These are phyloP conservation scores for Elysia crispata DNA, from an alignment of 2,888 invertebrate genomes.

Conservation along the genomic window DNA sequence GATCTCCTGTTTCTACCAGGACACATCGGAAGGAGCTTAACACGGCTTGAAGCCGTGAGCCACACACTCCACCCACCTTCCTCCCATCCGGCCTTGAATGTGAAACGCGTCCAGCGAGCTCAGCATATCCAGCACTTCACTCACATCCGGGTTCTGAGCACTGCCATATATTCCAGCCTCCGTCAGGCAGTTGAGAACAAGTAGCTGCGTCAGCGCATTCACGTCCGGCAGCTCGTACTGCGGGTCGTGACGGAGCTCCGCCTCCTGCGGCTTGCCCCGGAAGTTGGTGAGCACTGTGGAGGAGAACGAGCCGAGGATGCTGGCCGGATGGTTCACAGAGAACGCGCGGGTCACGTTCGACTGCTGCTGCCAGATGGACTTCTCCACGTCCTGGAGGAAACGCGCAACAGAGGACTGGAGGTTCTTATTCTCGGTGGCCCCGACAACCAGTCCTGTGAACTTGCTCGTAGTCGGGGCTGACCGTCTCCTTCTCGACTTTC, in stretches of 20 bases:
- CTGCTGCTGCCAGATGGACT: conserved; percentile 27
- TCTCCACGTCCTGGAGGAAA: background rate
- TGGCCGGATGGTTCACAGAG: background rate
- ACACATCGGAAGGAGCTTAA: no score
- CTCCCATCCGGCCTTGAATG: background rate
- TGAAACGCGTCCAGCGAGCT: conserved; percentile 33
- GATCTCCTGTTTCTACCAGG: no score
- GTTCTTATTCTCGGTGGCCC: background rate
- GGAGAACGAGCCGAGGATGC: conserved; percentile 26
- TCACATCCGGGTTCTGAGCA: background rate
- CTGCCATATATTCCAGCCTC: conserved; percentile 36
- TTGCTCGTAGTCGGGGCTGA: conserved; percentile 26
- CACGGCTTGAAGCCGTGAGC: no score
- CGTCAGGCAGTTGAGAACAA: conserved; percentile 33
- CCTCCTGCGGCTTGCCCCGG: background rate
- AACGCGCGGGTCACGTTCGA: conserved; percentile 17
- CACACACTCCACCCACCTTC: conserved; percentile 11
- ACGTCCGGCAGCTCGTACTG: conserved; percentile 16
- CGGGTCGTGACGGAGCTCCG: background rate
- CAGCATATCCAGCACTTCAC: conserved; percentile 10
- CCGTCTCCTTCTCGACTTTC: no score
- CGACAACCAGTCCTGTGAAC: conserved; percentile 43
- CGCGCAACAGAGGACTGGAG: conserved; percentile 25
- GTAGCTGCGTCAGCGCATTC: conserved; percentile 23
- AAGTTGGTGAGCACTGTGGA: conserved; percentile 37